These are phyloP conservation scores for Baronia brevicornis DNA, from an alignment of 2,888 invertebrate species.

Conservation along the genomic window DNA sequence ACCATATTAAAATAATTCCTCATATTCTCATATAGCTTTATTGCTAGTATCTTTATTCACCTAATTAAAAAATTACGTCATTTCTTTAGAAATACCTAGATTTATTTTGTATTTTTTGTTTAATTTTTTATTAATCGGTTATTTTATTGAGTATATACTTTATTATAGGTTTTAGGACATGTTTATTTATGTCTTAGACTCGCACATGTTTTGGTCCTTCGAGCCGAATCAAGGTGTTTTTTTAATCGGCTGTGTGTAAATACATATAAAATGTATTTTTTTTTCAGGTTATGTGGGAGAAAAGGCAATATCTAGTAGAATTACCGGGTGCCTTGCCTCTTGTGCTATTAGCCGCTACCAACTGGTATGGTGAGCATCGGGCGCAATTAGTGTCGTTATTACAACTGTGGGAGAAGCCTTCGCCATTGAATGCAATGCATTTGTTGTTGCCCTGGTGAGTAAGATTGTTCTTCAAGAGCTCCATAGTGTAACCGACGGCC, in stretches of 20 bases:
- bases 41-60: no score
- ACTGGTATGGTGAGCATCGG: slow-evolving; percentile 93
- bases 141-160: not conserved
- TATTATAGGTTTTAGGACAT: no score
- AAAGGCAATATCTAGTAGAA: slow-evolving; percentile 90
- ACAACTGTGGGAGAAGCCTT: slow-evolving; percentile 89
- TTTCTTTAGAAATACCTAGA: no score
- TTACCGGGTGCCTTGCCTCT: slow-evolving; percentile 91
- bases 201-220: no score
- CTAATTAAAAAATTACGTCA: no score
- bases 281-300: slow-evolving; percentile 90
- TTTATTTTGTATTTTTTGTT: no score
- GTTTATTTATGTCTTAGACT: no score
- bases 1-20: no score
- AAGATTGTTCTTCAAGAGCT: not conserved
- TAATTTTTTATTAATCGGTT: not conserved
- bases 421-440: slow-evolving; percentile 93
- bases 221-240: no score
- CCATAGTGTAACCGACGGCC: no score
- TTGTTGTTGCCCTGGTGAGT: slow-evolving; percentile 91
- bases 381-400: slow-evolving; percentile 91
- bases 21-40: no score
- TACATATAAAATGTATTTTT: not conserved
- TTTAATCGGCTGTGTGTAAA: no score
- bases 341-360: slow-evolving; percentile 88